A percentile compares a stretch with the other conserved stretches of the same genome.
Conservation (phyloP, 2,888 invertebrate species). For the Macrosoma leucophasiata region DNA sequence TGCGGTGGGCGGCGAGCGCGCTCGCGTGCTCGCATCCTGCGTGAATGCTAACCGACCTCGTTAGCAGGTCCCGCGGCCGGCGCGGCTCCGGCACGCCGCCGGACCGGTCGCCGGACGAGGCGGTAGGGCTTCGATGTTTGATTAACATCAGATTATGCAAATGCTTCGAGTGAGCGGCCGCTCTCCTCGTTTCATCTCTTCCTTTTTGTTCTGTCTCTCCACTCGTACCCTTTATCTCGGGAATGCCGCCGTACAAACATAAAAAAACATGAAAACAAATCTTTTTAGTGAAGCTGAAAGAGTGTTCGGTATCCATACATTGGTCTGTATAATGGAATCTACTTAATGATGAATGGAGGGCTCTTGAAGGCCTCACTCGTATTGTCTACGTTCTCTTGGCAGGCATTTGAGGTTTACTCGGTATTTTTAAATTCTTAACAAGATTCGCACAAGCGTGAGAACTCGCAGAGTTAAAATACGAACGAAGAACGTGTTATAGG, state of each 20-base stretch:
- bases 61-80: too few relatives aligned
- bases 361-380: constrained; percentile 45
- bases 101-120: constrained; percentile 30
- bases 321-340: constrained; percentile 54
- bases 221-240: constrained; percentile 63
- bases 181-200: constrained; percentile 64
- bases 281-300: constrained; percentile 65
- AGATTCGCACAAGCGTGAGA: not conserved
- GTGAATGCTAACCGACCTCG: not conserved
- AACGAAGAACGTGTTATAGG: too few relatives aligned
- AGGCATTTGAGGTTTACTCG: too few relatives aligned
- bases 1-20: not conserved
- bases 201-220: constrained; percentile 60
- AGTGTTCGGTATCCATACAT: constrained; percentile 65
- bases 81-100: constrained; percentile 15
- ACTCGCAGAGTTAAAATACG: too few relatives aligned
- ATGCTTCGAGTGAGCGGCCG: constrained; percentile 67
- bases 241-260: constrained; percentile 68
- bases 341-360: constrained; percentile 61
- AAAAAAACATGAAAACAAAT: constrained; percentile 48
- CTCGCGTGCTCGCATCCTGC: constrained; percentile 10
- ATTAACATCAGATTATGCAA: constrained; percentile 76
- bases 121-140: constrained; percentile 57
- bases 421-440: not conserved
- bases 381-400: constrained; percentile 48